phyloP scores from a whole-genome alignment of 2,888 invertebrate genomes.

The Drosophila paramelanica region DNA sequence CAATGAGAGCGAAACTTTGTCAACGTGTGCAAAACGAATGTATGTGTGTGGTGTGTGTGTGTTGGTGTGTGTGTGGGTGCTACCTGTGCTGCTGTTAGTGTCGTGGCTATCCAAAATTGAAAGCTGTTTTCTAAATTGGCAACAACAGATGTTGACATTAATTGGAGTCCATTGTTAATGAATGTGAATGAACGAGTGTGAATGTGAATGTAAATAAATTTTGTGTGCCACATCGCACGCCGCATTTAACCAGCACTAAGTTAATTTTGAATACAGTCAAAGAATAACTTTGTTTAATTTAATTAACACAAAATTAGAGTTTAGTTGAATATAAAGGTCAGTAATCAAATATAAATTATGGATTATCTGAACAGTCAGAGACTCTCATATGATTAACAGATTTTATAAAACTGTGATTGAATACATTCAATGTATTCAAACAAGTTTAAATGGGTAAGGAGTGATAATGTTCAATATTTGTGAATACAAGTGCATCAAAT shows the following conservation, averaged over 20 bases:
- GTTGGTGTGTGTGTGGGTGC: background rate
- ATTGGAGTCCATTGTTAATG: conserved; percentile 58
- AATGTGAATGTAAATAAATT: conserved; percentile 14
- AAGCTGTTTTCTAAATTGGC: conserved; percentile 63
- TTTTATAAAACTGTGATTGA: too few relatives aligned
- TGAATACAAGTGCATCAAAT: background rate
- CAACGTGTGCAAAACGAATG: conserved; percentile 25
- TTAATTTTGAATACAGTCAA: background rate
- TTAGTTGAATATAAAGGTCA: background rate
- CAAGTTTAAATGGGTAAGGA: too few relatives aligned
- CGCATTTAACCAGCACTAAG: conserved; percentile 3
- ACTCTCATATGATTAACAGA: too few relatives aligned
- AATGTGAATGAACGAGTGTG: conserved; percentile 42
- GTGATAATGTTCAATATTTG: too few relatives aligned
- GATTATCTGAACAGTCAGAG: too few relatives aligned
- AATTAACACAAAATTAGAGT: background rate
- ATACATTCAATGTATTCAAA: too few relatives aligned
- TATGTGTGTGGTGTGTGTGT: background rate
- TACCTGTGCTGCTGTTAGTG: conserved; percentile 11
- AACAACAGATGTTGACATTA: conserved; percentile 63
- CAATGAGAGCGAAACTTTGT: conserved; percentile 59
- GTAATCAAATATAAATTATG: too few relatives aligned
- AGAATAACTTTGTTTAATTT: background rate
- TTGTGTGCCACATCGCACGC: background rate
- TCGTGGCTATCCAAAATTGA: conserved; percentile 46